Base-by-base conservation (phyloP, 2,888 invertebrate species). In the Parelbella ahira region DNA sequence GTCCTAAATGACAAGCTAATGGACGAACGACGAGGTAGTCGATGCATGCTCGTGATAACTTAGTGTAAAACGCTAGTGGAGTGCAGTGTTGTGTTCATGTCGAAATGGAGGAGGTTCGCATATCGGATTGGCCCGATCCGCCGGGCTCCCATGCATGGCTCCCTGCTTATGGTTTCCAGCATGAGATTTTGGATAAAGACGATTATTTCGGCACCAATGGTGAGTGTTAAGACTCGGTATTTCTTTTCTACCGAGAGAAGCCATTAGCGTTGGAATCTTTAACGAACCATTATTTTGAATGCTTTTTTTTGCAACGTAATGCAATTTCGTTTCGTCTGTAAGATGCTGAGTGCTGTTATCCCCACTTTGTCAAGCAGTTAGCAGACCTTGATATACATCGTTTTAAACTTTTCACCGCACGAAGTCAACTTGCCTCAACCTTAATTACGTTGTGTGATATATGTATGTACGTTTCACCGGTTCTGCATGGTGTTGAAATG, bases 121-220 rank as follows among this genome's bases (percentile, higher is more conserved):
- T 91, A 57, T 90, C 90, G 75, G 90, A 90, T 67, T 92, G 92
- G 92, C 91, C 91, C 39, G 91, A 90, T 63, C 90, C 90, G 56
- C 90, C 90, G 60, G 92, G 92, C 59, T 91, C 91, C 66, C 92
- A 92, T 87, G 91, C 93, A 64, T 93, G 93, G 93, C 89, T 93
- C 78, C 93, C 93, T 57, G 93, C 93, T 60, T 93, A 93, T 70
- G 93, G 93, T 59, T 93, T 91, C 86, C 91, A 92, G 82, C 90
- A 90, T 72, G 91, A 91, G 47, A 83, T 91, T 63, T 72, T 84
- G 70, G 89, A 91, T 60, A 89, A 90, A 75, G 91, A 91, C 67
- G 91, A 91, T 73, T 91, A 89, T 78, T 83, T 90, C 64, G 88
- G 88, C 67, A 88, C 90, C 77, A 90, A 89, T 71, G 91, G 90